A percentile compares a stretch with the other conserved stretches of the same genome.
phyloP scores from a whole-genome alignment of 2,888 invertebrate species.

The Gymnosoma rotundatum region DNA sequence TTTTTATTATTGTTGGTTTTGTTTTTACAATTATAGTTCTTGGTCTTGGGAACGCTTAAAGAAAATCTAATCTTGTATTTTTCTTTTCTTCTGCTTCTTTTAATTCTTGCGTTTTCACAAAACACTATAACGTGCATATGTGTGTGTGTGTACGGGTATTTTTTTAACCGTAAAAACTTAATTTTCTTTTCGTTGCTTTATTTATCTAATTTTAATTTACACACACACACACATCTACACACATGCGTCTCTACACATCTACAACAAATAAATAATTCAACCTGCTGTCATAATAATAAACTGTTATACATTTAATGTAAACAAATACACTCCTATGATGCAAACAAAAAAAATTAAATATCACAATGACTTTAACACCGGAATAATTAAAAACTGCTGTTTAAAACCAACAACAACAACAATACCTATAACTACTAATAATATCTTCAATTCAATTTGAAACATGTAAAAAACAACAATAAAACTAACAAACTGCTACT shows the following conservation, averaged over 20 bases:
- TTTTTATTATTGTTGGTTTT: slow-evolving; percentile 6
- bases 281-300: slow-evolving; percentile 34
- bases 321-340: slow-evolving; percentile 25
- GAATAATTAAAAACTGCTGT: slow-evolving; percentile 42
- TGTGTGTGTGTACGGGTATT: neutral
- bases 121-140: slow-evolving; percentile 27
- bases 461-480: slow-evolving; percentile 46
- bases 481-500: slow-evolving; percentile 39
- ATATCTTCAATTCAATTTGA: slow-evolving; percentile 48
- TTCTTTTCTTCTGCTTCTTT: slow-evolving; percentile 67
- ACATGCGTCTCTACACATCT: neutral
- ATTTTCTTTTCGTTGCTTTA: slow-evolving; percentile 45
- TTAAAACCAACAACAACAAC: slow-evolving; percentile 56
- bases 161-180: slow-evolving; percentile 16
- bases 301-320: slow-evolving; percentile 38
- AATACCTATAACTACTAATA: slow-evolving; percentile 61
- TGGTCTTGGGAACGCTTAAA: slow-evolving; percentile 82
- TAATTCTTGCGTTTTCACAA: slow-evolving; percentile 20
- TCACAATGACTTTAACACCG: slow-evolving; percentile 18
- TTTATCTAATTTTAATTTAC: slow-evolving; percentile 43
- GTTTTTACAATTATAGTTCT: slow-evolving; percentile 73
- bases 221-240: slow-evolving; percentile 10
- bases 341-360: slow-evolving; percentile 7
- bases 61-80: slow-evolving; percentile 81
- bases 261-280: slow-evolving; percentile 27